These are phyloP conservation scores for Spodoptera exigua DNA, from an alignment of 2,888 invertebrate species.

Conservation along the genomic window DNA sequence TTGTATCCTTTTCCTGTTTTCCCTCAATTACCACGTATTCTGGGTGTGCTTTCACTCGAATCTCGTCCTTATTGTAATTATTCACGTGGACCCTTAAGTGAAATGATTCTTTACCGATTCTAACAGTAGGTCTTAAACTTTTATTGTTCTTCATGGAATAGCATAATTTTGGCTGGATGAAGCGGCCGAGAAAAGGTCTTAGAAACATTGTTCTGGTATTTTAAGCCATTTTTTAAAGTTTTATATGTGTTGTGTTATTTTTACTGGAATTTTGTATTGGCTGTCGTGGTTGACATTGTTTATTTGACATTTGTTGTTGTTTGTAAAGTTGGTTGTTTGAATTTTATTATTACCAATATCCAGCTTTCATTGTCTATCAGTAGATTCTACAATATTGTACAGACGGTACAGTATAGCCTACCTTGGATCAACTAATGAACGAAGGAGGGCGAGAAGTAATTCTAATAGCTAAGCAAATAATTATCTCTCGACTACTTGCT, in stretches of 20 bases:
- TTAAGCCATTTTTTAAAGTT: constrained; percentile 21
- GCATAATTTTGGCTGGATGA: constrained; percentile 54
- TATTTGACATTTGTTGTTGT: no score
- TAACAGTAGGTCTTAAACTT: constrained; percentile 68
- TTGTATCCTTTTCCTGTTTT: constrained; percentile 76
- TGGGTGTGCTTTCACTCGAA: constrained; percentile 75
- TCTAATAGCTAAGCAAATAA: no score
- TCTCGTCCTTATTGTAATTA: constrained; percentile 75
- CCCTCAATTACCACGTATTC: constrained; percentile 81
- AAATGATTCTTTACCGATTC: constrained; percentile 75
- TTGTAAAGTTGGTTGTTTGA: no score
- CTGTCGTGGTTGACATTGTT: no score
- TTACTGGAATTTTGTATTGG: constrained; percentile 14
- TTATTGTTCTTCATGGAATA: constrained; percentile 63
- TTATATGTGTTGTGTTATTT: neutral
- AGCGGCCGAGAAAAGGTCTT: neutral
- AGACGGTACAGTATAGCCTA: no score
- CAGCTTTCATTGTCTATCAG: no score
- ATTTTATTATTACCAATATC: no score
- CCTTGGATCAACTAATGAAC: no score
- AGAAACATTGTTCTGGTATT: constrained; percentile 24
- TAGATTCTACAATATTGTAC: no score
- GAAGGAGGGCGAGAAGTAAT: no score
- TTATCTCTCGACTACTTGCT: no score
- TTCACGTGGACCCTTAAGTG: constrained; percentile 76